phyloP scores from a whole-genome alignment of 2,113 vertebrate species.

The Austrofundulus limnaeus region DNA sequence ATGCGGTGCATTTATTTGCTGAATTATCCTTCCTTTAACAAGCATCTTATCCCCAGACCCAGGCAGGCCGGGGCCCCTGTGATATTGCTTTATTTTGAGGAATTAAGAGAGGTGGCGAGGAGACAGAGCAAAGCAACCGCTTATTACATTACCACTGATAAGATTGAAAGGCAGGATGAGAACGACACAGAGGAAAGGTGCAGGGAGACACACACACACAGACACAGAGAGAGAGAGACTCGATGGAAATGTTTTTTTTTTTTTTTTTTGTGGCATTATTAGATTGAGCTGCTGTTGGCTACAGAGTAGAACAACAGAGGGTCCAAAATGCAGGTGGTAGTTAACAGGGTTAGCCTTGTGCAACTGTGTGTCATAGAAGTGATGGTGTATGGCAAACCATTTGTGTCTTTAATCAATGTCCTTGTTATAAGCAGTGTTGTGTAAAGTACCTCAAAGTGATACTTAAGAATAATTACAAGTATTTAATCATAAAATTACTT shows the following conservation, averaged over 20 bases:
- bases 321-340: conserved; percentile 72
- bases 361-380: conserved; percentile 1
- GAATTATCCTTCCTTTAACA: conserved; percentile 76
- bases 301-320: conserved; percentile 68
- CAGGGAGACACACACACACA: not conserved
- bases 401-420: no score
- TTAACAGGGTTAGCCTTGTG: conserved; percentile 67
- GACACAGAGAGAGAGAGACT: conserved; percentile 27
- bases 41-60: conserved; percentile 77
- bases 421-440: no score
- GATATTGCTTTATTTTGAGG: conserved; percentile 81
- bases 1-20: conserved; percentile 75
- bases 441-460: no score
- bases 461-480: no score
- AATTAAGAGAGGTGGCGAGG: conserved; percentile 79
- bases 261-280: conserved; percentile 73
- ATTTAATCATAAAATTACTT: no score
- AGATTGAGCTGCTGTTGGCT: conserved; percentile 74
- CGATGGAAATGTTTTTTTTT: conserved; percentile 68
- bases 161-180: conserved; percentile 71
- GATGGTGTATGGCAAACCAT: not conserved
- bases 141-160: conserved; percentile 80
- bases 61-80: conserved; percentile 71
- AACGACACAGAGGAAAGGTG: conserved; percentile 14
- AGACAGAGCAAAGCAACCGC: conserved; percentile 72